phyloP scores from a whole-genome alignment of 2,888 invertebrate species.

The Spatulosminthurus flaviceps region DNA sequence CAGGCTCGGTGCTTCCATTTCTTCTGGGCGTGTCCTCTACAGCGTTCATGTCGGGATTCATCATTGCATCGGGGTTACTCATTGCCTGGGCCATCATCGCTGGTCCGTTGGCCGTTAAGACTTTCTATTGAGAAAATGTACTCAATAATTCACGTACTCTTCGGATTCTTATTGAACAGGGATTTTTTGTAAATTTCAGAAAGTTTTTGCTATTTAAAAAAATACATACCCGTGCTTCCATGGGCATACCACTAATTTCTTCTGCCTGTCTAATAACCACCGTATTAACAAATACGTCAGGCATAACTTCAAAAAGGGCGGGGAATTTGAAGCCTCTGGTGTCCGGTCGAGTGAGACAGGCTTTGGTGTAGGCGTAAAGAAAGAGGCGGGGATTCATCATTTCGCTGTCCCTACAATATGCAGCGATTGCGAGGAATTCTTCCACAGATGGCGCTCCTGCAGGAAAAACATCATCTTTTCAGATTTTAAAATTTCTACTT shows the following conservation, averaged over 20 bases:
- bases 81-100: neutral
- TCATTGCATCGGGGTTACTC: neutral
- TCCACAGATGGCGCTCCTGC: neutral
- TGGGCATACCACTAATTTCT: conserved; percentile 50
- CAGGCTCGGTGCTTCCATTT: too few relatives aligned
- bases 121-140: neutral
- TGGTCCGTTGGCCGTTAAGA: neutral
- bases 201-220: too few relatives aligned
- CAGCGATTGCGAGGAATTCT: conserved; percentile 51
- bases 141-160: too few relatives aligned
- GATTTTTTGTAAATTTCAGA: too few relatives aligned
- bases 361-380: conserved; percentile 81
- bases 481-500: too few relatives aligned
- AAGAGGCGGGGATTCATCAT: conserved; percentile 67
- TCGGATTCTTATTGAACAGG: too few relatives aligned
- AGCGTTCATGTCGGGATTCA: too few relatives aligned
- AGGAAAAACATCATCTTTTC: too few relatives aligned
- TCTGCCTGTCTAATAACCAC: conserved; percentile 32
- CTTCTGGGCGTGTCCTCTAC: too few relatives aligned
- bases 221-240: conserved; percentile 52
- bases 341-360: conserved; percentile 77
- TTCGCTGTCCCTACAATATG: conserved; percentile 54
- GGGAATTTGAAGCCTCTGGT: conserved; percentile 77
- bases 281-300: conserved; percentile 74
- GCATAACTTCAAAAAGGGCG: conserved; percentile 80